Evolutionary conservation across 2,113 vertebrate species (phyloP).

Genomic region (Urocynchramus pylzowi): DNA sequence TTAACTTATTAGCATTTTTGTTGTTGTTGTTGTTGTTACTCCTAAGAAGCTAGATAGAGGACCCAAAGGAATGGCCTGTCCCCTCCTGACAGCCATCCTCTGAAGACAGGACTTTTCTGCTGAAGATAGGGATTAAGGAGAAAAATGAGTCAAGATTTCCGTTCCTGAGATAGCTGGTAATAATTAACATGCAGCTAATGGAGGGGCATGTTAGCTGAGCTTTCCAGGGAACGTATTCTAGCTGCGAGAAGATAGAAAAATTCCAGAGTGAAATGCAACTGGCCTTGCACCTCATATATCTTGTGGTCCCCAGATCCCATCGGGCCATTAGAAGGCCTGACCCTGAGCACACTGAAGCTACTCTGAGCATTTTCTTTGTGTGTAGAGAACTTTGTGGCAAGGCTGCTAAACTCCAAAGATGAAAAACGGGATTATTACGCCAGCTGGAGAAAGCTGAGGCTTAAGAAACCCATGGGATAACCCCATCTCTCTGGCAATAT

Average conservation of each 20-base stretch:
- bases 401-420: background rate
- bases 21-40: background rate
- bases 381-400: background rate
- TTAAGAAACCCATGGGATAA: background rate
- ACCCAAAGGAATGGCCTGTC: background rate
- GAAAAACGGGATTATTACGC: background rate
- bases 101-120: background rate
- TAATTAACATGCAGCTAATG: constrained; percentile 52
- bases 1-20: background rate
- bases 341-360: background rate
- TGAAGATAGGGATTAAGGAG: constrained; percentile 11
- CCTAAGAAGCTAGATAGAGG: background rate
- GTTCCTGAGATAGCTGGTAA: constrained; percentile 48
- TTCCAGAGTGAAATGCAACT: constrained; percentile 51
- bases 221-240: constrained; percentile 35
- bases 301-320: constrained; percentile 20
- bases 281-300: constrained; percentile 60
- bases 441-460: background rate
- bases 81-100: background rate
- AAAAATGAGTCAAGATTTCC: constrained; percentile 50
- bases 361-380: background rate
- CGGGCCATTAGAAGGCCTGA: constrained; percentile 30
- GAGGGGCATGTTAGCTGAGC: background rate
- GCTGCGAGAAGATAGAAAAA: constrained; percentile 27
- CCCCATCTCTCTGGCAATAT: background rate